phyloP scores from a whole-genome alignment of 2,888 invertebrate species.

The Hoplodrina ambigua region DNA sequence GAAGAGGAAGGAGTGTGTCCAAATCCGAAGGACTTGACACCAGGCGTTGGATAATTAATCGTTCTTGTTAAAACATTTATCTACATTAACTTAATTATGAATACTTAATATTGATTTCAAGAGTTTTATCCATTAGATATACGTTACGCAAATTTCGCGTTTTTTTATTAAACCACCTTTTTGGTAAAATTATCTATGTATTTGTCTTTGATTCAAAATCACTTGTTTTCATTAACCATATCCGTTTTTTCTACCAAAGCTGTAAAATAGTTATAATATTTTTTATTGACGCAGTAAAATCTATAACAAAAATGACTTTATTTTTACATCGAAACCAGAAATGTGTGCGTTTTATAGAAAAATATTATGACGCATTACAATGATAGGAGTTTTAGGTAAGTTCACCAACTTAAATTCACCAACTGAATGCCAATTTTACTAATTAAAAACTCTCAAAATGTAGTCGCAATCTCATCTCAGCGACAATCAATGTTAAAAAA shows the following conservation, averaged over 20 bases:
- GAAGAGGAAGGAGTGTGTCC: slow-evolving; percentile 84
- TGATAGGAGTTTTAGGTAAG: slow-evolving; percentile 78
- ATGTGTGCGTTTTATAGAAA: slow-evolving; percentile 30
- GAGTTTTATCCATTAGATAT: not conserved
- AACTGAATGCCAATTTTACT: no score
- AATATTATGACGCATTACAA: slow-evolving; percentile 73
- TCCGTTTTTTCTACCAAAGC: slow-evolving; percentile 3
- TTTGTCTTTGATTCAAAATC: slow-evolving; percentile 1
- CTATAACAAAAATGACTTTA: slow-evolving; percentile 29
- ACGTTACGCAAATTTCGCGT: not conserved
- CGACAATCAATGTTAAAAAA: no score
- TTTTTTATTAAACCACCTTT: not conserved
- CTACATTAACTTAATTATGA: not conserved
- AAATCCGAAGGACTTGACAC: slow-evolving; percentile 75
- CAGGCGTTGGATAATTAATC: slow-evolving; percentile 68
- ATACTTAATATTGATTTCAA: not conserved
- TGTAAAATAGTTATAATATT: slow-evolving; percentile 46
- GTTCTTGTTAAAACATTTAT: not conserved
- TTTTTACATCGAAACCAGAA: slow-evolving; percentile 39
- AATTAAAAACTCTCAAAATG: no score
- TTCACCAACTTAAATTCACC: slow-evolving; percentile 1
- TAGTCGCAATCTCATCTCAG: no score
- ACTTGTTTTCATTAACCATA: slow-evolving; percentile 22
- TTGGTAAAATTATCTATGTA: not conserved
- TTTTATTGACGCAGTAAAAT: slow-evolving; percentile 47